Conservation (phyloP, 2,888 invertebrate genomes). For the Coremacera marginata region DNA sequence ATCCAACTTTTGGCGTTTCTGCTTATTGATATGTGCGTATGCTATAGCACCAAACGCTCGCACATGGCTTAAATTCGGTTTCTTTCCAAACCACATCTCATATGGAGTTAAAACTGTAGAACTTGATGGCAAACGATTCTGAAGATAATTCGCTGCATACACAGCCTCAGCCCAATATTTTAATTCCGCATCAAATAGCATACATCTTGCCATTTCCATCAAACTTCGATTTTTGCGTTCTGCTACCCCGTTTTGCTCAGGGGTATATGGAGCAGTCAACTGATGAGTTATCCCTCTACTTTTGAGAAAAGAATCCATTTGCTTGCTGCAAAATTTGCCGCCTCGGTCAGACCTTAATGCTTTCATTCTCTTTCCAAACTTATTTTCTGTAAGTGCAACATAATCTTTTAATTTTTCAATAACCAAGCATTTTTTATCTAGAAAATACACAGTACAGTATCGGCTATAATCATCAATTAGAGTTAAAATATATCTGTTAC, state of each 20-base stretch:
- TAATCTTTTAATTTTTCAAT: constrained; percentile 34
- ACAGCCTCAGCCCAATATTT: constrained; percentile 28
- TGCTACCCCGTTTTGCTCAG: too few relatives aligned
- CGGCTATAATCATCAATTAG: constrained; percentile 40
- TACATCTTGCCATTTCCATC: constrained; percentile 27
- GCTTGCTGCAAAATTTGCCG: background rate
- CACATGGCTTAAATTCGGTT: constrained; percentile 14
- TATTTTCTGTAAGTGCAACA: constrained; percentile 16
- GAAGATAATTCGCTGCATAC: constrained; percentile 12
- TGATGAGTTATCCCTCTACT: background rate
- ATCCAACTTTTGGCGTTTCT: constrained; percentile 1
- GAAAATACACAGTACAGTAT: too few relatives aligned
- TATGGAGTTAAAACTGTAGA: constrained; percentile 6
- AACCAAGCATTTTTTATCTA: too few relatives aligned
- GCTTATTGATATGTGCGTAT: constrained; percentile 5
- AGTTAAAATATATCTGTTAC: constrained; percentile 33
- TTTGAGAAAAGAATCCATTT: background rate
- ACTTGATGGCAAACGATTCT: background rate
- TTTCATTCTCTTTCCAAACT: background rate
- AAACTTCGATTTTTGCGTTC: background rate
- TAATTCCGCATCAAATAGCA: constrained; percentile 24
- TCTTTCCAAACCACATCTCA: constrained; percentile 14
- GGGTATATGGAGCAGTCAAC: background rate
- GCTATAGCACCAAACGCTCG: background rate
- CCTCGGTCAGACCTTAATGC: background rate